Evolutionary conservation across 2,113 vertebrate species (phyloP), one percentile per base, ranked within the genome.

Genomic region (Tetrax tetrax): DNA sequence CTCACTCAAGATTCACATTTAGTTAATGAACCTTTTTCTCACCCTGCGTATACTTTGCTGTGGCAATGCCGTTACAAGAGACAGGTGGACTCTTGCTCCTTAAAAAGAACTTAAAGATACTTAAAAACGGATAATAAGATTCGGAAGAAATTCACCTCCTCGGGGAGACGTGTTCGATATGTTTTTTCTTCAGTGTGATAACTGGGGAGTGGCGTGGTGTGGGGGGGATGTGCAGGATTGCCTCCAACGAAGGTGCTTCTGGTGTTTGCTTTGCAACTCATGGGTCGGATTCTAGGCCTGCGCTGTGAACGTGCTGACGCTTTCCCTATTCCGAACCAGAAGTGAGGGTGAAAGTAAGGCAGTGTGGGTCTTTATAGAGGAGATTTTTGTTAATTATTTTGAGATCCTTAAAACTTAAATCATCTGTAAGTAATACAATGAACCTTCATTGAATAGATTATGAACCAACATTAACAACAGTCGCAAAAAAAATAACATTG

Each of bases 161-260:
- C 3, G 3, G 14, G 56, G n/a, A 51, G 14, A 51, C 25, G 9
- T 86, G 28, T 88, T 64, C 35, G 31, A 3, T 54, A 1, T 29
- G 33, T 4, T 20, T 85, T 88, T 63, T 71, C 38, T 63, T 71
- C 31, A 56, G 20, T 1, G 1, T 43, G 54, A 3, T 61, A 72
- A 22, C 35, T n/a, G 28, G 33, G n/a, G 14, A n/a, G 33, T 2
- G 0, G 4, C 1, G 35, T 19, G 4, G n/a, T 2, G 3, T 5
- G 48, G 14, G 7, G 17, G 5, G 27, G 16, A 9, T 18, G 41
- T 54, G 33, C 35, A 65, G 29, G 54, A 24, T 86, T 60, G 31
- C 38, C 28, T 63, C 28, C 33, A 28, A 1, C 1, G 7, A 28
- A 63, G 28, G 48, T 60, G 68, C 4, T 23, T 66, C 25, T 53